Base-by-base conservation (phyloP, 2,797 vertebrate genomes). In the Thripadectes ignobilis region DNA sequence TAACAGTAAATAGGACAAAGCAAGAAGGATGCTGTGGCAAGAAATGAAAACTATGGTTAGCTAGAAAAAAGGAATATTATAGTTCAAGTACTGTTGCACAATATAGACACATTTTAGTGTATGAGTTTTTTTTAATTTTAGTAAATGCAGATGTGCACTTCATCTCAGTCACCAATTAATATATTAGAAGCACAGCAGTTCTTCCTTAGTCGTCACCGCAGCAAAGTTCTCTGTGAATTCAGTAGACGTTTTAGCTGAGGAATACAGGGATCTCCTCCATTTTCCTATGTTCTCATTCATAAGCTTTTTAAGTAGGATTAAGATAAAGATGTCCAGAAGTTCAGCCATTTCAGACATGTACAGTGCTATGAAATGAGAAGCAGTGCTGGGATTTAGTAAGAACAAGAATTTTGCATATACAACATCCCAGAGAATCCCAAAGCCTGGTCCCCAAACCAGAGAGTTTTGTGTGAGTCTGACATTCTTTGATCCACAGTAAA, bases 251-350 rank as follows among this genome's bases (percentile, higher is more conserved):
- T 87, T 66, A 79, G 62, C 30, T 54, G 68, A 85, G 55, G 22
- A 87, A 55, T 79, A 55, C 12, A 65, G 45, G 54, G 46, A 92
- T 90, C 79, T 8, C 23, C 41, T 90, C 57, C 15, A 38, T 93
- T 96, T 92, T 58, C 39, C 45, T 12, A 1, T 43, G 41, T 66
- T 85, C 48, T 85, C 15, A 38, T 76, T 89, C 52, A 63, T 55
- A 74, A 94, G 34, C 57, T 77, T 95, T 95, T 67, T 15, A 85
- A 96, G 48, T 49, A 71, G 72, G 45, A 80, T 90, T 74, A 95
- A 85, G 75, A 57, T 30, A 57, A 78, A 87, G 41, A 58, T 18
- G 7, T 66, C 22, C 46, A 43, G 49, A 84, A 86, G 66, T 81
- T 36, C 2, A 14, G 36, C 49, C 32, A 27, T 88, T 92, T 92